phyloP scores from a whole-genome alignment of 2,797 vertebrate species.

The Delichon dasypus region DNA sequence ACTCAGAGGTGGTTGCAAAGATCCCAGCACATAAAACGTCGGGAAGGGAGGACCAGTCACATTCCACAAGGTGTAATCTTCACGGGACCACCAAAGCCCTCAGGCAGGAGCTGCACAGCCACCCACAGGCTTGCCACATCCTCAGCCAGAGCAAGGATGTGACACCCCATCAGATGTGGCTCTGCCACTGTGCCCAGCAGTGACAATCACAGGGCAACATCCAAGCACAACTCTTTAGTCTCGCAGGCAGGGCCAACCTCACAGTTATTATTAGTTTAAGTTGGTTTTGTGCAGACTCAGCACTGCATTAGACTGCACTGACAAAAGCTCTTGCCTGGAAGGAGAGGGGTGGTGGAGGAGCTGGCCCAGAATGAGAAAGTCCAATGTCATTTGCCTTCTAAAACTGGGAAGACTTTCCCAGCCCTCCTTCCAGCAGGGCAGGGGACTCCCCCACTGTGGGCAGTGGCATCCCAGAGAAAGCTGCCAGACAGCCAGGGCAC shows the following conservation, averaged over 20 bases:
- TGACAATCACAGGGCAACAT: not conserved
- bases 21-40: not conserved
- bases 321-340: not conserved
- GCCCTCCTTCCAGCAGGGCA: not conserved
- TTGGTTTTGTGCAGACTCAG: constrained; percentile 33
- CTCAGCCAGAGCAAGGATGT: not conserved
- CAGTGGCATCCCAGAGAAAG: not conserved
- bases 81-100: not conserved
- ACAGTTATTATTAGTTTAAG: constrained; percentile 5
- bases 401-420: not conserved
- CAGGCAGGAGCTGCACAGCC: not conserved
- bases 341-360: not conserved
- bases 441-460: fast-evolving
- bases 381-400: not conserved
- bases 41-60: not conserved
- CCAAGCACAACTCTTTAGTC: not conserved
- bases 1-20: not conserved
- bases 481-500: fast-evolving
- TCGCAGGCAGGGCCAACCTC: not conserved
- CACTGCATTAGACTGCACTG: not conserved
- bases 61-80: not conserved
- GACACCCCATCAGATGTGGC: not conserved
- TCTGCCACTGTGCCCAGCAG: not conserved
- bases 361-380: not conserved
- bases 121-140: not conserved